Evolutionary conservation across 2,113 vertebrate species (phyloP).

Genomic region (Polyodon spathula): DNA sequence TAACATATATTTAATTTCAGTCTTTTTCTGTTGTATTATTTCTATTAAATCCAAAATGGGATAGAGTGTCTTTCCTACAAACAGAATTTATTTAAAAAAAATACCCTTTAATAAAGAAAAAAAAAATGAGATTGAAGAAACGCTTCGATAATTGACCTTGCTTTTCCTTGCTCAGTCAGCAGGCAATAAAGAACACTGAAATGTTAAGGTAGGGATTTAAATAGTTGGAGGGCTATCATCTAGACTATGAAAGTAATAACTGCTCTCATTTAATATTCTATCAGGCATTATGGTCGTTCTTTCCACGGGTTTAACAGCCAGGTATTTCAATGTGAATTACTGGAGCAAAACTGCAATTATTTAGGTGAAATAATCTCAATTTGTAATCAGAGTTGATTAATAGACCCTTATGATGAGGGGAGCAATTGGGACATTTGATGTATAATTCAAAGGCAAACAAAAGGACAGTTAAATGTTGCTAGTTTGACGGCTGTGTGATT

Average conservation of each 20-base stretch:
- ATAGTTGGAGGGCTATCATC: constrained; percentile 53
- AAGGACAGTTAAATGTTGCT: constrained; percentile 3
- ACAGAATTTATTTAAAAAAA: constrained; percentile 44
- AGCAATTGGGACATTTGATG: constrained; percentile 21
- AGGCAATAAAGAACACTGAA: constrained; percentile 58
- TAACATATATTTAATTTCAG: constrained; percentile 6
- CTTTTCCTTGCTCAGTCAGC: constrained; percentile 46
- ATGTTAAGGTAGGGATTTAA: constrained; percentile 50
- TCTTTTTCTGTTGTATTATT: constrained; percentile 9
- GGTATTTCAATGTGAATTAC: constrained; percentile 45
- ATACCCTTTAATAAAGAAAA: constrained; percentile 24
- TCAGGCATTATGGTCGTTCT: constrained; percentile 63
- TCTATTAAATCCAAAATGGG: not conserved
- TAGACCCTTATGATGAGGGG: constrained; percentile 31
- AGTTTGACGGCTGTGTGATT: not conserved
- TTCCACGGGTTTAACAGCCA: constrained; percentile 52
- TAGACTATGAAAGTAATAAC: constrained; percentile 57
- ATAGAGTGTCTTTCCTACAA: constrained; percentile 20
- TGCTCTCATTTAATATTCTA: constrained; percentile 56
- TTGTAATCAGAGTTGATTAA: constrained; percentile 52
- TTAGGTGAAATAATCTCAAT: constrained; percentile 37
- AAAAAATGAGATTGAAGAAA: constrained; percentile 24
- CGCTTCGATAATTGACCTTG: constrained; percentile 57
- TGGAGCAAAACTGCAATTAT: constrained; percentile 46
- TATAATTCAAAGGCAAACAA: constrained; percentile 18